Conservation (phyloP, 2,888 invertebrate species). For the Dermolepida albohirtum region DNA sequence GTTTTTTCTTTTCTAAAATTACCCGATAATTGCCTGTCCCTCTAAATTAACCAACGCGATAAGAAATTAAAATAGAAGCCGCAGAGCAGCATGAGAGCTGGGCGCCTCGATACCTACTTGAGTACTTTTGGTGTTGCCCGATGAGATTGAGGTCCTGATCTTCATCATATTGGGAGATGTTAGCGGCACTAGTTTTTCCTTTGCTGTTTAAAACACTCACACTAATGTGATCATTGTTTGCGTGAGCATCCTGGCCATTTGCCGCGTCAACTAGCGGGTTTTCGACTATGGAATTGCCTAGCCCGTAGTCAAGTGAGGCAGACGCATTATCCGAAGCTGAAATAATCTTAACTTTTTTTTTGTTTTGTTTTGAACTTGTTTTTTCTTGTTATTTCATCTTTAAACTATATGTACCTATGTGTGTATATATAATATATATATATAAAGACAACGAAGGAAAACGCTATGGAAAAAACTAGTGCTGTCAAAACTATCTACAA, state of each 20-base stretch:
- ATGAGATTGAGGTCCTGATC: conserved; percentile 57
- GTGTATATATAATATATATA: neutral
- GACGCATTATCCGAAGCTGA: conserved; percentile 70
- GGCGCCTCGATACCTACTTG: conserved; percentile 62
- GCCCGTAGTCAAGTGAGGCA: conserved; percentile 68
- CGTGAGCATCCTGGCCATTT: conserved; percentile 67
- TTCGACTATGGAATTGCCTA: conserved; percentile 70
- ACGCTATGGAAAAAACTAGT: conserved; percentile 40
- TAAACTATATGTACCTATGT: neutral
- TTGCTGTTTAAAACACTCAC: conserved; percentile 64
- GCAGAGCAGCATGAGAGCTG: conserved; percentile 47
- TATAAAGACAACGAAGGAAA: conserved; percentile 6
- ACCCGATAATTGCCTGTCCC: too few relatives aligned
- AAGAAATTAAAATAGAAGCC: conserved; percentile 20
- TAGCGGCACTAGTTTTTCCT: conserved; percentile 54
- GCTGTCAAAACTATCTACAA: conserved; percentile 18
- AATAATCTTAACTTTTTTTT: conserved; percentile 68
- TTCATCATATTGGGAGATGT: conserved; percentile 60
- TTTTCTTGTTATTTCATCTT: neutral
- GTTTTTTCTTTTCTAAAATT: neutral
- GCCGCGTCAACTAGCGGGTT: conserved; percentile 71
- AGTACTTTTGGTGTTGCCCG: conserved; percentile 60
- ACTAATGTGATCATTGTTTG: conserved; percentile 65
- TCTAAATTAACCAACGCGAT: neutral
- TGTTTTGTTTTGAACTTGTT: conserved; percentile 5